Evolutionary conservation across 2,888 invertebrate species (phyloP).

Genomic region (Labia minor): DNA sequence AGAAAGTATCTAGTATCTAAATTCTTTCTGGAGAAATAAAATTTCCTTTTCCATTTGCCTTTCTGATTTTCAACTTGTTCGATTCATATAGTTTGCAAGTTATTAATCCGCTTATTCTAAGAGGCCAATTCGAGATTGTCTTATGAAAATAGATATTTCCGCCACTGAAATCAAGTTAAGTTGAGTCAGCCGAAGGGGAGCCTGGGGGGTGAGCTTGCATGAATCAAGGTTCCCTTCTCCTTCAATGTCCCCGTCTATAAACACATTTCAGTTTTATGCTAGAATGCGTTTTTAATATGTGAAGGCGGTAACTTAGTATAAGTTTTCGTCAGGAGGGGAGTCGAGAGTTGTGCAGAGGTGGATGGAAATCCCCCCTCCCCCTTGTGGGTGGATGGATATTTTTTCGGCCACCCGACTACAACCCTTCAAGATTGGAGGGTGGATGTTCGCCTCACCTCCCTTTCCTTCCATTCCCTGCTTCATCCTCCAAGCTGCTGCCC

Average conservation of each 20-base stretch:
- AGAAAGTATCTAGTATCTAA: no score
- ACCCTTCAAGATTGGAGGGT: slow-evolving; percentile 17
- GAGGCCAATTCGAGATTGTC: background rate
- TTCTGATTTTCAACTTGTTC: slow-evolving; percentile 7
- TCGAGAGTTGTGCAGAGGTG: slow-evolving; percentile 1
- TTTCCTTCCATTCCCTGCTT: slow-evolving; percentile 31
- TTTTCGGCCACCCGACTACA: background rate
- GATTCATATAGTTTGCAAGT: slow-evolving; percentile 4
- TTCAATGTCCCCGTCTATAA: slow-evolving; percentile 13
- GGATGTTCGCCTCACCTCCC: slow-evolving; percentile 22
- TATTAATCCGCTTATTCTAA: slow-evolving; percentile 8
- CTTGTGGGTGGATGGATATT: background rate
- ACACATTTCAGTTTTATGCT: slow-evolving; percentile 15
- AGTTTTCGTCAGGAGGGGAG: slow-evolving; percentile 4
- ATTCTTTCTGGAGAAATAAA: background rate
- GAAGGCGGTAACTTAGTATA: slow-evolving; percentile 13
- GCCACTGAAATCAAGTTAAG: slow-evolving; percentile 8
- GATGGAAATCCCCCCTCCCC: background rate
- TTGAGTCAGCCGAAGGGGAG: background rate
- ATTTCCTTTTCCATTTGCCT: background rate
- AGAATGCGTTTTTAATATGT: slow-evolving; percentile 24
- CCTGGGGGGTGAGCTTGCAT: background rate
- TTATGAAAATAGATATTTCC: slow-evolving; percentile 13
- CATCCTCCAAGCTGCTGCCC: slow-evolving; percentile 33
- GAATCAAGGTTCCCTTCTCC: slow-evolving; percentile 2